Base-by-base conservation (phyloP, 1,140 invertebrate genomes). In the Drosophila lowei region DNA sequence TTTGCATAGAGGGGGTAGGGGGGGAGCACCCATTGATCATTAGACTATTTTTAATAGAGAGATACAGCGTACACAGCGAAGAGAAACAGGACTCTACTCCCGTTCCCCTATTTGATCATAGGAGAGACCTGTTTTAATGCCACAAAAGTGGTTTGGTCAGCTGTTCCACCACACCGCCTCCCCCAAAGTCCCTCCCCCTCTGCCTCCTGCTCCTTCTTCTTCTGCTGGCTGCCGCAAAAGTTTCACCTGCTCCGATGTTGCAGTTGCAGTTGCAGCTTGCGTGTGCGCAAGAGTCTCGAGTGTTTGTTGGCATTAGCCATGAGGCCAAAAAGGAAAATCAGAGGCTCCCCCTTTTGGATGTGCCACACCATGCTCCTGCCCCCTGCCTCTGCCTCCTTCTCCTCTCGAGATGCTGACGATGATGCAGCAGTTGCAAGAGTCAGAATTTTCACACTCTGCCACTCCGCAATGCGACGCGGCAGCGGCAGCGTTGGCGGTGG, bases 11-110 rank as follows among this genome's bases (percentile, higher is more conserved):
- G 34, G 16, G 15, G 30, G 15, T 34, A 23, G 48, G 44, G 7
- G 30, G 41, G 6, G n/a, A 21, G 23, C 53, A 15, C 2, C 50
- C 15, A 81, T 67, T 86, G 80, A 85, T 85, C 80, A 85, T 85
- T 85, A 85, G 80, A 85, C 81, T 81, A 85, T 85, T 85, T 86
- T 86, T 85, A 85, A 85, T 85, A 85, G 81, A 85, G 76, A 83
- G 78, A 63, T 43, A 47, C n/a, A n/a, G n/a, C n/a, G n/a, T n/a
- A n/a, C 52, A 11, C 47, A 52, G 52, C 53, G 64, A 58, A 42
- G 28, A 16, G 59, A 50, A 77, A 78, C 81, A 85, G 80, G 64
- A 70, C 52, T 65, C 64, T 25, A 48, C 23, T 30, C 49, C 44
- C 56, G 50, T 56, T 64, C 67, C 68, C 66, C 66, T 57, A 43